Conservation (phyloP, 2,113 vertebrate species). For the Phaethon lepturus region DNA sequence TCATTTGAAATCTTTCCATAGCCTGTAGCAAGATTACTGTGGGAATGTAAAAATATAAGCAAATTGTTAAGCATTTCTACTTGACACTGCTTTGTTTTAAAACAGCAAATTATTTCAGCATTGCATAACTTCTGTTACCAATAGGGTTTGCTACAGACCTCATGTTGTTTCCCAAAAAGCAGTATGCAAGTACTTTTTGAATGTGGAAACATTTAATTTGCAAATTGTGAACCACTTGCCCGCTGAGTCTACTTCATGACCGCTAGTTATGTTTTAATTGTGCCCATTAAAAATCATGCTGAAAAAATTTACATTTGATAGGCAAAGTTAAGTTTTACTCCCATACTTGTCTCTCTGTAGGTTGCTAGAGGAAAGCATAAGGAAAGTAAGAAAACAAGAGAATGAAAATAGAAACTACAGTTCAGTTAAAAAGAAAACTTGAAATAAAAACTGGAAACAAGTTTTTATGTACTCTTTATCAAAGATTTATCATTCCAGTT, state of each 20-base stretch:
- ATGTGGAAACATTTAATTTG: constrained; percentile 77
- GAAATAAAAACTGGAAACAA: constrained; percentile 74
- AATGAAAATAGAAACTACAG: constrained; percentile 88
- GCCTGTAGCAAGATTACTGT: constrained; percentile 86
- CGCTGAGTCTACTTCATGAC: constrained; percentile 95
- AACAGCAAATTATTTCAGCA: constrained; percentile 87
- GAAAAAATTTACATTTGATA: constrained; percentile 99
- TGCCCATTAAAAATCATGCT: constrained; percentile 98
- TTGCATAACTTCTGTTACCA: constrained; percentile 69
- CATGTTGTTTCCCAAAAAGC: constrained; percentile 68
- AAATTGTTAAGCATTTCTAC: constrained; percentile 77
- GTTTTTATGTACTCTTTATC: constrained; percentile 57
- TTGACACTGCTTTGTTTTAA: constrained; percentile 76
- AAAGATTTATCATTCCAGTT: constrained; percentile 54
- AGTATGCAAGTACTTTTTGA: constrained; percentile 72
- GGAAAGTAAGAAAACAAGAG: constrained; percentile 91
- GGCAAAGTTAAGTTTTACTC: constrained; percentile 99
- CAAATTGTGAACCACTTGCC: constrained; percentile 98
- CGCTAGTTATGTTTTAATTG: constrained; percentile 94
- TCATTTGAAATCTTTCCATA: constrained; percentile 82
- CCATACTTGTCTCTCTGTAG: constrained; percentile 99
- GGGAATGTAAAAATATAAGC: constrained; percentile 78
- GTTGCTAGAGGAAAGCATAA: constrained; percentile 98
- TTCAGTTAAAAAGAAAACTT: constrained; percentile 77
- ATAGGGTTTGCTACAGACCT: constrained; percentile 80